A percentile compares a stretch with the other conserved stretches of the same genome.
These are phyloP conservation scores for Invenusta paracnida DNA, from an alignment of 2,888 invertebrate species.

Conservation along the genomic window DNA sequence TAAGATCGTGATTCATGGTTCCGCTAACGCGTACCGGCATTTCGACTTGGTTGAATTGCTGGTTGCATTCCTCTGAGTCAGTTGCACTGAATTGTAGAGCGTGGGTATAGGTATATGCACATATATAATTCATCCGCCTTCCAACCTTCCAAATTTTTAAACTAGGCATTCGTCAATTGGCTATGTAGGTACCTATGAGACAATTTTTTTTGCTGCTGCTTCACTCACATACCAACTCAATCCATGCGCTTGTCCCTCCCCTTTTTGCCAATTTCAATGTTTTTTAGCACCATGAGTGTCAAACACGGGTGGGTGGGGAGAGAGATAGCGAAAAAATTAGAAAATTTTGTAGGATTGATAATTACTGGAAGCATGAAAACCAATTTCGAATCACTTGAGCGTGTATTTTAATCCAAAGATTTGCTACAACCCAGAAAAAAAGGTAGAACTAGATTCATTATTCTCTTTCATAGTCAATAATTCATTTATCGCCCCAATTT, in stretches of 20 bases:
- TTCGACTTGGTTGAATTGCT: not conserved
- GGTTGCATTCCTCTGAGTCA: too few relatives aligned
- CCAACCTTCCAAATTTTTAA: too few relatives aligned
- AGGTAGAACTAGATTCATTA: not conserved
- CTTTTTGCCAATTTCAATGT: too few relatives aligned
- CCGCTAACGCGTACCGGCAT: conserved; percentile 15
- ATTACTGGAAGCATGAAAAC: conserved; percentile 26
- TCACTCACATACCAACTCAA: too few relatives aligned
- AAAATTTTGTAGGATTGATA: conserved; percentile 21
- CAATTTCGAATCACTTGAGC: conserved; percentile 23
- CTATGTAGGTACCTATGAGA: too few relatives aligned
- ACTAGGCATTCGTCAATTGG: too few relatives aligned
- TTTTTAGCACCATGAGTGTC: not conserved
- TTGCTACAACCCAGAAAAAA: not conserved
- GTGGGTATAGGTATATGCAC: too few relatives aligned
- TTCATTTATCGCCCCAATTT: not conserved
- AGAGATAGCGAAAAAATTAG: conserved; percentile 25
- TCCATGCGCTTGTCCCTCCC: too few relatives aligned
- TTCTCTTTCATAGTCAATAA: conserved; percentile 16
- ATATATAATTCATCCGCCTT: too few relatives aligned
- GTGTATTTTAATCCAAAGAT: not conserved
- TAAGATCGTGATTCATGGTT: conserved; percentile 14
- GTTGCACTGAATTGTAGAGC: too few relatives aligned
- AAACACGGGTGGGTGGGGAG: not conserved
- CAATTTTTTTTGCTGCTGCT: too few relatives aligned